Evolutionary conservation across 1,140 invertebrate genomes (phyloP), one percentile per base, ranked within the genome.

Genomic region (Drosophila setifemur): DNA sequence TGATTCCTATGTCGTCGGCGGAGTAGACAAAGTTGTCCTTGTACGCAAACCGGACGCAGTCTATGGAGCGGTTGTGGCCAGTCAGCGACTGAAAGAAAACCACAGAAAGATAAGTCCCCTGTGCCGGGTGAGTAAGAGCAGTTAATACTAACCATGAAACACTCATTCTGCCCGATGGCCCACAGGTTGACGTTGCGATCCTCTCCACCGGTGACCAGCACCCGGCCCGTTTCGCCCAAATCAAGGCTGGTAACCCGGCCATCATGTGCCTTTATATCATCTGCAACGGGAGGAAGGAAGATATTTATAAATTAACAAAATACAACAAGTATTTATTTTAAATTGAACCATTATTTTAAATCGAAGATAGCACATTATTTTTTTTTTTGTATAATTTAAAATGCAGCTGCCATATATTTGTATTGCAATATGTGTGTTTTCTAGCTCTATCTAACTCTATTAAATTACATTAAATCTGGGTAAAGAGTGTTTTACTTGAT

Each of bases 111-210:
- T 40, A 19, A 12, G 2, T 7, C 5, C 12, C 2, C n/a, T n/a
- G n/a, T 11, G 26, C 3, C 9, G 9, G 91, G n/a, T 0, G 2
- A 31, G 1, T 6, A 25, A 23, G 19, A 8, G 4, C 1, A 18
- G 2, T 14, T 16, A 6, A 2, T 14, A 45, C 66, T 91, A 92
- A 97, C 97, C 97, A 99, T 96, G 88, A 99, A 96, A 92, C 97
- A 98, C 86, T 96, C 96, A 75, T 96, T 95, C 89, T 98, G 97
- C 14, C 97, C 98, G 64, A 99, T 95, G 2, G 97, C 97, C 98
- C 98, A 99, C 66, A 99, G 91, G 90, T 99, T 99, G 37, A 99
- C 97, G 92, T 98, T 98, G 90, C 97, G 97, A 91, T 99, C 98
- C 91, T 98, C 97, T 68, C 98, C 98, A 43, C 98, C 98, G 72